phyloP scores from a whole-genome alignment of 2,113 vertebrate species.

The Erythrolamprus reginae region DNA sequence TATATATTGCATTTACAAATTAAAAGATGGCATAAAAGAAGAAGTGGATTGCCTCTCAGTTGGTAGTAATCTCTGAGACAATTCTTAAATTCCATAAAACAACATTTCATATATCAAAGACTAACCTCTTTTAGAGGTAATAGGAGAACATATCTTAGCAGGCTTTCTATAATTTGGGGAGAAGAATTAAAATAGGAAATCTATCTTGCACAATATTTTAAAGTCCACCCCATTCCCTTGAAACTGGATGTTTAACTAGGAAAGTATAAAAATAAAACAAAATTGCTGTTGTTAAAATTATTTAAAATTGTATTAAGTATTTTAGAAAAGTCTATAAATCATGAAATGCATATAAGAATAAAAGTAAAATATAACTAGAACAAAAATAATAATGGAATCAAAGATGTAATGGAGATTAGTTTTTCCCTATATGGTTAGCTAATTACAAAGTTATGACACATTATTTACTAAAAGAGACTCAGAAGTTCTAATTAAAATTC shows the following conservation, averaged over 20 bases:
- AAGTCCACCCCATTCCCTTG: background rate
- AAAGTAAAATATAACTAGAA: background rate
- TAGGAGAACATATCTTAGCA: background rate
- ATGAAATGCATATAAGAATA: background rate
- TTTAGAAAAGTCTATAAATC: background rate
- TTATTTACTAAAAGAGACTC: background rate
- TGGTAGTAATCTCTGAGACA: background rate
- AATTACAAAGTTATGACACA: background rate
- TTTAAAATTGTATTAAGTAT: background rate
- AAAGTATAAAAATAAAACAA: background rate
- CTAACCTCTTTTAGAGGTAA: background rate
- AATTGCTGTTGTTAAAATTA: background rate
- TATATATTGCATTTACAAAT: conserved; percentile 39
- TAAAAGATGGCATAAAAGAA: background rate
- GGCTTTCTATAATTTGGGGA: background rate
- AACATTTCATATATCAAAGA: background rate
- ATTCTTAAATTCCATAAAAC: background rate
- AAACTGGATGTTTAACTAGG: background rate
- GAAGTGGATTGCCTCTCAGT: background rate
- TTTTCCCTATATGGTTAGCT: background rate
- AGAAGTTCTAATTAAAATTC: background rate
- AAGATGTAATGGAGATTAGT: background rate
- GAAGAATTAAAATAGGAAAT: background rate
- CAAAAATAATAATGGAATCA: background rate
- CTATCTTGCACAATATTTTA: background rate